These are phyloP conservation scores for Microhierax caerulescens DNA, from an alignment of 2,797 vertebrate genomes.

Conservation along the genomic window DNA sequence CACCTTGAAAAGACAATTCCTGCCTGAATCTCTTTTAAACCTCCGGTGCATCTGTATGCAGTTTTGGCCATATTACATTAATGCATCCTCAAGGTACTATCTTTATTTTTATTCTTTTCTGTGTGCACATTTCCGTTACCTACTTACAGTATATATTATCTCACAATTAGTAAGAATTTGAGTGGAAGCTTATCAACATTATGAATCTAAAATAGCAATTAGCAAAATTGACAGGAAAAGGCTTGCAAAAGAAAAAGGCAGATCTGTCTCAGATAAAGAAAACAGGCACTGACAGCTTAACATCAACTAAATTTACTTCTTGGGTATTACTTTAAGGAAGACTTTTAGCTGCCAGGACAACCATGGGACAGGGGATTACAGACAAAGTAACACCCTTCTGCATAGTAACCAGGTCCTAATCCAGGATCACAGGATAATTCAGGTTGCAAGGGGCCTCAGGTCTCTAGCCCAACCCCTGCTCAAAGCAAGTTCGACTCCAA, in stretches of 20 bases:
- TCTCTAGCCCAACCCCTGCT: background rate
- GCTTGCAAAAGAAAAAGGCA: background rate
- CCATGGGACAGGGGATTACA: background rate
- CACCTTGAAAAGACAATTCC: background rate
- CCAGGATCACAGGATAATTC: background rate
- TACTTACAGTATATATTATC: background rate
- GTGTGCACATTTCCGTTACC: background rate
- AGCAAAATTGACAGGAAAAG: conserved; percentile 18
- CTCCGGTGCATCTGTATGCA: background rate
- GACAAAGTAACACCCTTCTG: background rate
- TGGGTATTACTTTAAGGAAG: background rate
- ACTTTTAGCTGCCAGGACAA: background rate
- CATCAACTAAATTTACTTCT: background rate
- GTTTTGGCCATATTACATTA: background rate
- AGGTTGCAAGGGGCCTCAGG: background rate
- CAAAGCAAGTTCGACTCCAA: background rate
- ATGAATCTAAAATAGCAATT: background rate
- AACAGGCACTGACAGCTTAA: background rate
- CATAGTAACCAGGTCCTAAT: background rate
- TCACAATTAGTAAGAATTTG: background rate
- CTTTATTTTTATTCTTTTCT: background rate
- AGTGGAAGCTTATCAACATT: background rate
- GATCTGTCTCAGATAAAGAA: background rate
- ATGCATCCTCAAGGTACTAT: background rate
- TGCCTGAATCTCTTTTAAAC: background rate